phyloP scores from a whole-genome alignment of 2,113 vertebrate genomes.

The Heliornis fulica region DNA sequence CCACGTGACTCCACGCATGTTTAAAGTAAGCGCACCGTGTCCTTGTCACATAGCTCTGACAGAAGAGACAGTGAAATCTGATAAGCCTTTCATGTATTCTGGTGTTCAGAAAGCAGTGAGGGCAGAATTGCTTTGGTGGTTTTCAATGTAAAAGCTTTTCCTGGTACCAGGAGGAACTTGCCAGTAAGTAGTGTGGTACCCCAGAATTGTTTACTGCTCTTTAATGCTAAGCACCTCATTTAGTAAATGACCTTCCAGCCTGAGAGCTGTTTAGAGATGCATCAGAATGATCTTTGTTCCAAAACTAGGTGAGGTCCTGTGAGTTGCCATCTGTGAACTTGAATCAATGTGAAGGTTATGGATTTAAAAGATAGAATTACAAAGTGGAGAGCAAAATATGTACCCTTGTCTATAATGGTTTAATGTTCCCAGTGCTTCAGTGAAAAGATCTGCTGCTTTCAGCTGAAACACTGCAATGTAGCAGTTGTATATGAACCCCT shows the following conservation, averaged over 20 bases:
- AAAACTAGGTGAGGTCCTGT: neutral
- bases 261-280: neutral
- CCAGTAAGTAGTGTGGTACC: neutral
- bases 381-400: neutral
- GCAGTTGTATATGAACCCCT: neutral
- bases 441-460: neutral
- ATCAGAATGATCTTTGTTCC: neutral
- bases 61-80: neutral
- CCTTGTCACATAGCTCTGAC: neutral
- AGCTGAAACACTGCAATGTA: neutral
- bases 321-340: neutral
- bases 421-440: neutral
- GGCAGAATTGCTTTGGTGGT: neutral
- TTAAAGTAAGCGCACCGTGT: slow-evolving; percentile 82
- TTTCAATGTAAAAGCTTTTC: neutral
- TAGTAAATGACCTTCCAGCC: neutral
- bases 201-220: neutral
- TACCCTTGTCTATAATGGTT: neutral
- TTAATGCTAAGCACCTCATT: neutral
- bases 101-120: neutral
- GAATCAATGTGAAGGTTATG: neutral
- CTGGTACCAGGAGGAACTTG: neutral
- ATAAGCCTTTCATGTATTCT: neutral
- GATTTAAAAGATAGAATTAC: neutral
- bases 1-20: slow-evolving; percentile 89